Percentiles rank a stretch among this genome's conserved stretches.
These are phyloP conservation scores for Stichopus chloronotus DNA, from an alignment of 35 echinoderm and acorn worm genomes.

Conservation along the genomic window DNA sequence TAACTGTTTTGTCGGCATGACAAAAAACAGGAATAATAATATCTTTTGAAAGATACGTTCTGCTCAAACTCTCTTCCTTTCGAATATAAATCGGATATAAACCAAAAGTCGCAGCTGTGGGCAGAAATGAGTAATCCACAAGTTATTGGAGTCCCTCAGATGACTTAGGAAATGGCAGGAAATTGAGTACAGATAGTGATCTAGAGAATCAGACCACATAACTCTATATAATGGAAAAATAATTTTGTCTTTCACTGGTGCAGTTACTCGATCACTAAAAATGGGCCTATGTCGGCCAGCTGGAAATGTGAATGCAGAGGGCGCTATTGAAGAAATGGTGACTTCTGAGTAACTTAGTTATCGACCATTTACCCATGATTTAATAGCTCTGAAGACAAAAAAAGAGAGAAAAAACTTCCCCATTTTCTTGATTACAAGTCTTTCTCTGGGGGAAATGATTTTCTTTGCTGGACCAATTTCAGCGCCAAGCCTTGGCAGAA, in stretches of 20 bases:
- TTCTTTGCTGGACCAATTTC: conserved; percentile 55
- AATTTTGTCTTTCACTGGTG: no score
- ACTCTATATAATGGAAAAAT: no score
- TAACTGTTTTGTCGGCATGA: neutral
- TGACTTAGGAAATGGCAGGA: no score
- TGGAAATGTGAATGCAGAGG: neutral
- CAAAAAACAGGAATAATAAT: neutral
- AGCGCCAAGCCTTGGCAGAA: conserved; percentile 46
- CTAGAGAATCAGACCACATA: no score
- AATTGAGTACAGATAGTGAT: no score
- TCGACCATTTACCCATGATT: conserved; percentile 49
- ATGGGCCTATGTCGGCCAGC: neutral
- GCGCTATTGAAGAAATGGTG: conserved; percentile 9
- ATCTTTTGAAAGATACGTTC: no score
- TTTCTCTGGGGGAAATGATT: conserved; percentile 55
- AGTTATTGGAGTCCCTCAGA: no score
- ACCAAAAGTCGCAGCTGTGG: no score
- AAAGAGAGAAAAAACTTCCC: conserved; percentile 25
- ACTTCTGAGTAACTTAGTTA: conserved; percentile 22
- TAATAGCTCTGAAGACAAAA: conserved; percentile 45
- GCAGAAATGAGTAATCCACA: no score
- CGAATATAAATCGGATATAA: no score
- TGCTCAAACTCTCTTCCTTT: no score
- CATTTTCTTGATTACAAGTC: conserved; percentile 56
- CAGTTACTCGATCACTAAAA: no score